Evolutionary conservation across 1,140 invertebrate genomes (phyloP), one percentile per base, ranked within the genome.

Genomic region (Drosophila santomea): DNA sequence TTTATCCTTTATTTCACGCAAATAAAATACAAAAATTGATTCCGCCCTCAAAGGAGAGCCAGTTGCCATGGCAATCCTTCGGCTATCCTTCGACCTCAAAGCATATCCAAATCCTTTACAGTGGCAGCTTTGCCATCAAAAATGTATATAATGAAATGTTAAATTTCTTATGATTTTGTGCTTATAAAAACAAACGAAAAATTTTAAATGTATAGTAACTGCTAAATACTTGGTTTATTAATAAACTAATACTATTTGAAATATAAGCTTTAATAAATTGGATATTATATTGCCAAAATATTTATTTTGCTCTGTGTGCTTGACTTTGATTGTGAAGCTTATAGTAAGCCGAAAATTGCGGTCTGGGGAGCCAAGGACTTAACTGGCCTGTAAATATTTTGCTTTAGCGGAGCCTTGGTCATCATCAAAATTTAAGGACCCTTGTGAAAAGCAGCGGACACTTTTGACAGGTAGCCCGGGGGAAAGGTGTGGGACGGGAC

Each of bases 11-110:
- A 66, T 71, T 71, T 58, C 43, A 43, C 44, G 66, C 44, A 71
- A 71, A 71, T 71, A 71, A 71, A 71, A 71, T 71, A 20, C 51
- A 71, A 58, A 71, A 71, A 71, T 71, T 69, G 68, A 71, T 71
- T 58, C 52, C 36, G 28, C 11, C 10, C 28, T 28, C 35, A 71
- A 66, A 48, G 64, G 38, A 25, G 20, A 28, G 60, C 28, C 36
- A 12, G 44, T 14, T 15, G 20, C 28, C 43, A 15, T 28, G 15
- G 32, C 41, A 12, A 44, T 39, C 25, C 17, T 17, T 17, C 35
- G 35, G 28, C 32, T 62, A 39, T 44, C 23, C 14, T 15, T 17
- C 35, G 63, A 10, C 47, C 47, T 66, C 28, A 35, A 68, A 68
- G 62, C 64, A 41, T 32, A 51, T 25, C 45, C 36, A 68, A 68